phyloP scores from a whole-genome alignment of 1,140 invertebrate genomes.

The Nebria ingens region DNA sequence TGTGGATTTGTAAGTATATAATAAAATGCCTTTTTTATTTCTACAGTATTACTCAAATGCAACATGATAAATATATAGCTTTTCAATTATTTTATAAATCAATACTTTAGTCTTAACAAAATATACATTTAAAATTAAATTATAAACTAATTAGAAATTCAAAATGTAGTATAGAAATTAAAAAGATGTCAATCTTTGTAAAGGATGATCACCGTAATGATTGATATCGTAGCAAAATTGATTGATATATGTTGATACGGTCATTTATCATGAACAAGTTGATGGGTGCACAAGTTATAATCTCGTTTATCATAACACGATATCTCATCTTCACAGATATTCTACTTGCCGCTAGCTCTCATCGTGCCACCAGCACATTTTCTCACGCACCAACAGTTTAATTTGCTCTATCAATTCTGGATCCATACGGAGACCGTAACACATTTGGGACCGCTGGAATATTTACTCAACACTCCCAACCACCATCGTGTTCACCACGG shows the following conservation, averaged over 20 bases:
- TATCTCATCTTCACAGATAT: constrained; percentile 48
- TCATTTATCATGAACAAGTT: constrained; percentile 1
- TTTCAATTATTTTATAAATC: too few species aligned
- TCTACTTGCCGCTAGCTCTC: constrained; percentile 76
- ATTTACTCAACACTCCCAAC: constrained; percentile 76
- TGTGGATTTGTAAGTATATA: constrained; percentile 63
- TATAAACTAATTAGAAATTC: too few species aligned
- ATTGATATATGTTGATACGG: background rate
- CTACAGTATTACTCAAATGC: too few species aligned
- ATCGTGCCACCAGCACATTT: constrained; percentile 76
- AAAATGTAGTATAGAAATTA: too few species aligned
- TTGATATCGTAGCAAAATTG: too few species aligned
- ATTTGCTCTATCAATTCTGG: constrained; percentile 85
- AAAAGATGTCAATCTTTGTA: too few species aligned
- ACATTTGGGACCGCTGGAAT: constrained; percentile 71
- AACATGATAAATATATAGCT: too few species aligned
- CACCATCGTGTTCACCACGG: constrained; percentile 88
- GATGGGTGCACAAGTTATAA: background rate
- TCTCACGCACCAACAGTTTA: constrained; percentile 75
- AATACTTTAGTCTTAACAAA: too few species aligned
- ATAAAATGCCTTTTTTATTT: too few species aligned
- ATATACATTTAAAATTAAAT: too few species aligned
- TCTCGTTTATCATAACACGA: background rate
- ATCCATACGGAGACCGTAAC: constrained; percentile 76
- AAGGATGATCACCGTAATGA: too few species aligned